Conservation (phyloP, 2,797 vertebrate species). For the Orestias chungarensis region DNA sequence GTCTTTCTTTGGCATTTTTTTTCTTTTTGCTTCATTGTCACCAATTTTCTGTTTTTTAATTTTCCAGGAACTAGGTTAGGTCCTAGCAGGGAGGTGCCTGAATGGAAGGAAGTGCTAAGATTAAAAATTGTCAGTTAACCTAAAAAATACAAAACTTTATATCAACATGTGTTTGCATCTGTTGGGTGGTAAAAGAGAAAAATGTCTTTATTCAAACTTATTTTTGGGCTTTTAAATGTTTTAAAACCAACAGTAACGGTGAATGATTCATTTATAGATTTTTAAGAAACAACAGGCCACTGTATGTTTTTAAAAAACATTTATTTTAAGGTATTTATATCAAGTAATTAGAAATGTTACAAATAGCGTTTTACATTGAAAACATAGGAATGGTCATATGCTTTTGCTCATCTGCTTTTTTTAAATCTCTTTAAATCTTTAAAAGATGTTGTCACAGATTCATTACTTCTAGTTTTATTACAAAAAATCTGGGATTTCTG, state of each 20-base stretch:
- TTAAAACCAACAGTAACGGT: not conserved
- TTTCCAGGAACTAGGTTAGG: not conserved
- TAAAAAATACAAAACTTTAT: too few relatives aligned
- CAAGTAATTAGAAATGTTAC: not conserved
- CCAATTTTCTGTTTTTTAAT: not conserved
- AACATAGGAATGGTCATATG: not conserved
- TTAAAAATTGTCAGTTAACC: not conserved
- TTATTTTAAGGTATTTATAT: not conserved
- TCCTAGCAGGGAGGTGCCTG: too few relatives aligned
- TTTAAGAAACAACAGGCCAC: not conserved
- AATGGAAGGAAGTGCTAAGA: not conserved
- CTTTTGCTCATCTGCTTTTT: not conserved
- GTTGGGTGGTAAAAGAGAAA: too few relatives aligned
- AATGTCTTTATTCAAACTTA: not conserved
- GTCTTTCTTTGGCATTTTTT: not conserved
- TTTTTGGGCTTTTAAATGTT: not conserved
- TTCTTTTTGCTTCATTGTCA: not conserved
- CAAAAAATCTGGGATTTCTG: too few relatives aligned
- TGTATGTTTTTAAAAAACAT: too few relatives aligned
- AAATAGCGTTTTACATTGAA: not conserved
- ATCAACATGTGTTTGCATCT: too few relatives aligned
- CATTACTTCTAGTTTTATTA: too few relatives aligned
- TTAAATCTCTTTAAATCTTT: not conserved
- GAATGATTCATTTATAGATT: not conserved
- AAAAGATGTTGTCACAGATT: too few relatives aligned